Evolutionary conservation across 2,797 vertebrate genomes (phyloP).

Genomic region (Melanotaenia boesemani): DNA sequence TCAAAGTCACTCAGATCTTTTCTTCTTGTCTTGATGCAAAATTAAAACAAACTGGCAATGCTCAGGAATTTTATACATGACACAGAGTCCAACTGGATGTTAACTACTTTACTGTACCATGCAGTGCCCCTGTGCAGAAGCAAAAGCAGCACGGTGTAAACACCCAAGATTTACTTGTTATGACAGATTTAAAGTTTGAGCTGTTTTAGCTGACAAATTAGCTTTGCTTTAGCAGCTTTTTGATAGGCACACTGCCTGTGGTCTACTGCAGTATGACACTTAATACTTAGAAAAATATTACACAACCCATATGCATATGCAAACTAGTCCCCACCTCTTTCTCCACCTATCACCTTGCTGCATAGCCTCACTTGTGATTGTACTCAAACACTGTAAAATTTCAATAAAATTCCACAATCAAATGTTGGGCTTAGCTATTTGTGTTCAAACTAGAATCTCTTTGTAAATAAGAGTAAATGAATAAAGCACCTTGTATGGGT

Average conservation of each 20-base stretch:
- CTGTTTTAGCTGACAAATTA: neutral
- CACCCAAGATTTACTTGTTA: neutral
- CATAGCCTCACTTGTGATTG: neutral
- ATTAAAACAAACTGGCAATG: neutral
- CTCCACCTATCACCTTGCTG: neutral
- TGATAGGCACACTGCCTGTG: neutral
- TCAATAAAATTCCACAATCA: neutral
- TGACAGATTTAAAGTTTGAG: neutral
- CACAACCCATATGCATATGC: neutral
- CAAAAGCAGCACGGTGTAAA: neutral
- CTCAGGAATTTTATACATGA: neutral
- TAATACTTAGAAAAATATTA: neutral
- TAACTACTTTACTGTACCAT: neutral
- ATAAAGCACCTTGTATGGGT: neutral
- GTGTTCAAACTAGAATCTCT: neutral
- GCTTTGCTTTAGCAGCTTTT: neutral
- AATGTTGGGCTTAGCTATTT: neutral
- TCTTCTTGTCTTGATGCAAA: conserved; percentile 4
- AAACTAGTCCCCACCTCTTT: neutral
- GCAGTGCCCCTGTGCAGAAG: neutral
- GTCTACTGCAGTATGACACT: too few relatives aligned
- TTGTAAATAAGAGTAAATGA: neutral
- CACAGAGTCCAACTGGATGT: neutral
- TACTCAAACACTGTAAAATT: neutral
- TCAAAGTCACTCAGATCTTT: conserved; percentile 6